A percentile compares a stretch with the other conserved stretches of the same genome.
Evolutionary conservation across 2,888 invertebrate genomes (phyloP).

Genomic region (Limnephilus lunatus): DNA sequence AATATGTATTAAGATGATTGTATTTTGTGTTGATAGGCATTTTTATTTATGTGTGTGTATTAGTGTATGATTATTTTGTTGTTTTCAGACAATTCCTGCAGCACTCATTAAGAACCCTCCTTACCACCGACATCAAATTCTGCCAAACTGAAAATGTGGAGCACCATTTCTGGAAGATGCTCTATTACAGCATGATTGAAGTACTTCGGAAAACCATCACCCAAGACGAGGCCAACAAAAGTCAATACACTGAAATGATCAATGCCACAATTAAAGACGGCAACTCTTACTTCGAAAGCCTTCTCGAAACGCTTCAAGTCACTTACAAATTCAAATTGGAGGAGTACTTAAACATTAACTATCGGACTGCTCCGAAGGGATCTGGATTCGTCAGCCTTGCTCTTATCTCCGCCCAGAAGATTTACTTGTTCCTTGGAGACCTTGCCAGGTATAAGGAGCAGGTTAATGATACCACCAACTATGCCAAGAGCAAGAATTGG

Average conservation of each 20-base stretch:
- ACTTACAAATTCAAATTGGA: constrained; percentile 86
- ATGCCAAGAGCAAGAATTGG: constrained; percentile 85
- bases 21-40: neutral
- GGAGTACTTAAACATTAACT: constrained; percentile 79
- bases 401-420: constrained; percentile 90
- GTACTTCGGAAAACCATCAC: constrained; percentile 83
- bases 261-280: constrained; percentile 88
- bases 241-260: constrained; percentile 81
- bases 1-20: too few species aligned
- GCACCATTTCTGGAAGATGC: constrained; percentile 93
- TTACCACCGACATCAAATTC: constrained; percentile 89
- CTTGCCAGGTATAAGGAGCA: constrained; percentile 93
- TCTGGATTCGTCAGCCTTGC: constrained; percentile 84
- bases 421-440: constrained; percentile 94
- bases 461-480: constrained; percentile 88
- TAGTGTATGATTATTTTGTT: neutral
- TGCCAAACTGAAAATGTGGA: constrained; percentile 92
- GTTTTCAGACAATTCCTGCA: constrained; percentile 79
- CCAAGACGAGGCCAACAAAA: constrained; percentile 80
- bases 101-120: constrained; percentile 81
- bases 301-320: constrained; percentile 85
- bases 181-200: constrained; percentile 93
- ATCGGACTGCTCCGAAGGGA: constrained; percentile 79
- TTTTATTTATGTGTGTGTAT: neutral
- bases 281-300: constrained; percentile 85